Base-by-base conservation (phyloP, 2,113 vertebrate genomes). In the Coturnix japonica region DNA sequence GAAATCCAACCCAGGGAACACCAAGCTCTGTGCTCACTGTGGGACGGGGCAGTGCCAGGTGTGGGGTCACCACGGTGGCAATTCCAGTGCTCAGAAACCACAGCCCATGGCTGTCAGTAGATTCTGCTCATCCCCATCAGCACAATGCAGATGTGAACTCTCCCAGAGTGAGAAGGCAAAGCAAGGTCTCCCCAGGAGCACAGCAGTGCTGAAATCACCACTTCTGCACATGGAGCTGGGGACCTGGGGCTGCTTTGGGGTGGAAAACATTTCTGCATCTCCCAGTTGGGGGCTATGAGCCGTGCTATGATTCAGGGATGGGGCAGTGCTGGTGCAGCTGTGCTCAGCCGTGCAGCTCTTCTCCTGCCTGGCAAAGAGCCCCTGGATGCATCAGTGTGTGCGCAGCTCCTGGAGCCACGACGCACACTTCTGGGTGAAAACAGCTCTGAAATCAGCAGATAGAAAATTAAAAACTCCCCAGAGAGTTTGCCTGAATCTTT, bases 401-500 rank as follows among this genome's bases (percentile, higher is more conserved):
- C 8, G 13, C 31, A 41, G 54, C 70, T 56, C 75, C n/a, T 4
- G 10, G 59, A 30, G 18, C 84, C 28, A 25, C 11, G 76, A 13
- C 31, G 59, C 47, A 7, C 7, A 8, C 39, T 90, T 39, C 22
- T 12, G 41, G 60, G 65, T 44, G 65, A 63, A 79, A 96, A 78
- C 51, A 43, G 59, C 23, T 60, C 82, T 72, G 75, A 75, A 74
- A 72, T 60, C 81, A 39, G 35, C n/a, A 71, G 49, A 13, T 25
- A 75, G 89, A 79, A 89, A 95, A 53, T 28, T 43, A 81, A 60
- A 77, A 77, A 71, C 26, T 83, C 82, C 76, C 47, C 41, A 39
- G 91, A 85, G 56, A 82, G 23, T 60, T 61, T 74, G 22, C 60
- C 44, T 41, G 21, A 17, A 20, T 35, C 49, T 78, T 51, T 31